A percentile compares a stretch with the other conserved stretches of the same genome.
These are phyloP conservation scores for Pecten maximus DNA, from an alignment of 2,888 invertebrate species.

Conservation along the genomic window DNA sequence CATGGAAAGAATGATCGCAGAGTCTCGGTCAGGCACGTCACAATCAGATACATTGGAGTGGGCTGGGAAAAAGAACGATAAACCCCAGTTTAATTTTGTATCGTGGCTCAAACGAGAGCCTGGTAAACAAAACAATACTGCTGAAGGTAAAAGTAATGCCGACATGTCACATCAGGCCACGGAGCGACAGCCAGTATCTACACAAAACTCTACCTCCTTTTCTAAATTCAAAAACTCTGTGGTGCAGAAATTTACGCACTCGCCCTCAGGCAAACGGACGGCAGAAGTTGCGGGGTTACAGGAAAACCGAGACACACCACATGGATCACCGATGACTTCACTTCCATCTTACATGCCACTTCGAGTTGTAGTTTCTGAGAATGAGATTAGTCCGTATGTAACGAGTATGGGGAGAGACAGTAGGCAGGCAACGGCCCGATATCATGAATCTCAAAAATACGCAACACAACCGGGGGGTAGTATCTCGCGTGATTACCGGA, in stretches of 20 bases:
- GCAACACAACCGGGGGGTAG: slow-evolving; percentile 37
- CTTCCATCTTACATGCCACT: slow-evolving; percentile 48
- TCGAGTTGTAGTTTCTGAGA: slow-evolving; percentile 41
- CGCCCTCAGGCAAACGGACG: slow-evolving; percentile 56
- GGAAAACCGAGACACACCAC: slow-evolving; percentile 45
- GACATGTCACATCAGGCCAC: slow-evolving; percentile 49
- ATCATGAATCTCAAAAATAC: slow-evolving; percentile 39
- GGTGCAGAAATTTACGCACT: slow-evolving; percentile 69
- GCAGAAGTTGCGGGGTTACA: slow-evolving; percentile 45
- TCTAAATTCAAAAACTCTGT: slow-evolving; percentile 72
- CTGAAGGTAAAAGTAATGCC: slow-evolving; percentile 55
- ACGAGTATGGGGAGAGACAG: slow-evolving; percentile 50
- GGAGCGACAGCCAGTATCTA: slow-evolving; percentile 48
- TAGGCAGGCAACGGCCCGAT: slow-evolving; percentile 27
- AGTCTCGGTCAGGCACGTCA: neutral
- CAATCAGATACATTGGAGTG: neutral
- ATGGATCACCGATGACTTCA: slow-evolving; percentile 33
- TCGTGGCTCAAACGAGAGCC: slow-evolving; percentile 74
- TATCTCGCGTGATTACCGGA: neutral
- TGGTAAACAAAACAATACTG: slow-evolving; percentile 60
- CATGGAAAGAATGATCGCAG: slow-evolving; percentile 43
- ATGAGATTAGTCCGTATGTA: slow-evolving; percentile 52
- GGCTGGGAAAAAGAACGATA: slow-evolving; percentile 50
- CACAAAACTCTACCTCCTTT: slow-evolving; percentile 60
- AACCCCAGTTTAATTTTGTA: slow-evolving; percentile 72